Evolutionary conservation across 2,797 vertebrate genomes (phyloP), one percentile per base, ranked within the genome.

Genomic region (Phataginus tricuspis): DNA sequence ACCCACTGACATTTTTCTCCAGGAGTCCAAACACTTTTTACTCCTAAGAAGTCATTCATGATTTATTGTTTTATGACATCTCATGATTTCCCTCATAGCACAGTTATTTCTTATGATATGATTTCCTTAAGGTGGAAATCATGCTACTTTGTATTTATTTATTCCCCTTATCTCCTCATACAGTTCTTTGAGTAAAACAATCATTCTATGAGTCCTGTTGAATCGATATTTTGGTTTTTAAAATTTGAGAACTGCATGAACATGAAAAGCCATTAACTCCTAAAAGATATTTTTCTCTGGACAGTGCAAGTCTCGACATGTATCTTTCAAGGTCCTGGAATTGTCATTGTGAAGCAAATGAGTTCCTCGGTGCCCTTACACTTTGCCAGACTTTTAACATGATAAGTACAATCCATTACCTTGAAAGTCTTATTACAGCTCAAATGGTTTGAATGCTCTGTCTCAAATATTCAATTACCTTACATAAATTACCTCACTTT

Each of bases 391-490:
- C 2, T 11, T 89, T 29, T 51, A 74, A 71, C 34, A 55, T 29
- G 3, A 80, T 63, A 78, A 92, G 74, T 34, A 39, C 25, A 74
- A 68, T 4, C 0, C 34, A 78, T 94, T 61, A 86, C 61, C 57
- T 94, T 95, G 71, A 94, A 90, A 83, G 74, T 85, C 39, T 91
- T n/a, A 89, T 79, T 84, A 75, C 5, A 87, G 75, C 68, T 94
- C 72, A 71, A 93, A 84, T 94, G 61, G 13, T 42, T 93, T 91
- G n/a, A 93, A 95, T 34, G 5, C 86, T 91, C 39, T 87, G 29
- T 89, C 79, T 86, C 74, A 96, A 66, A 84, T 75, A 77, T 53
- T 88, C 84, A 95, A 84, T 98, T 92, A 93, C 93, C 39, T 92
- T 78, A 79, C 37, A 57, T 42, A 77, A 84, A 89, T 79, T 86